These are phyloP conservation scores for Diorhabda elongata DNA, from an alignment of 1,140 invertebrate species.

Conservation along the genomic window DNA sequence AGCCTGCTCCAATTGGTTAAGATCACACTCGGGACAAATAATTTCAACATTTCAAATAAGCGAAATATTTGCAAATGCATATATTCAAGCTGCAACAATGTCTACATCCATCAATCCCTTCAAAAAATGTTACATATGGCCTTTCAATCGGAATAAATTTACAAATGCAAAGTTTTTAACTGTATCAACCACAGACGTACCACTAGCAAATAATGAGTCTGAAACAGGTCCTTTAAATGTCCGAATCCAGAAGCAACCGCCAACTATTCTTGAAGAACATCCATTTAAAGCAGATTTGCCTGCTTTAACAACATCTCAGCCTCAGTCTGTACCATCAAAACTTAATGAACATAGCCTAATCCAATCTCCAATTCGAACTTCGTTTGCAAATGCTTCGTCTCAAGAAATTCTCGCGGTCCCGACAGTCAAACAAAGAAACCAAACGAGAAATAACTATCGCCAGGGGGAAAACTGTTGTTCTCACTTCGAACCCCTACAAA, in stretches of 20 bases:
- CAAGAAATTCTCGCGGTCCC: background rate
- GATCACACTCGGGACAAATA: constrained; percentile 27
- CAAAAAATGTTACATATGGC: constrained; percentile 44
- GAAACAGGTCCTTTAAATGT: background rate
- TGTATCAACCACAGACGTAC: constrained; percentile 36
- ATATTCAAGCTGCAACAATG: constrained; percentile 42
- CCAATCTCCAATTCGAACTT: background rate
- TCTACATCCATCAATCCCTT: constrained; percentile 45
- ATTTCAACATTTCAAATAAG: constrained; percentile 39
- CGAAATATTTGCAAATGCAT: constrained; percentile 42
- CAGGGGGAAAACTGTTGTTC: no score
- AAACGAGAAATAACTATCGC: no score
- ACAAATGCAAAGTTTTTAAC: constrained; percentile 36
- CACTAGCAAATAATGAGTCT: constrained; percentile 1
- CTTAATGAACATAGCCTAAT: background rate
- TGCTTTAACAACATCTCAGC: constrained; percentile 2
- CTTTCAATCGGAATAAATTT: constrained; percentile 43
- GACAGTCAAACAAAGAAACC: background rate
- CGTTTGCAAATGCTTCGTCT: constrained; percentile 21
- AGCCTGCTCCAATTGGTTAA: constrained; percentile 15
- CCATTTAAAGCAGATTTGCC: background rate
- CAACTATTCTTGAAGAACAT: background rate
- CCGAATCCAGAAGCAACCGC: background rate
- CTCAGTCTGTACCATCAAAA: background rate
- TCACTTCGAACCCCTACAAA: no score